Evolutionary conservation across 2,113 vertebrate genomes (phyloP), one percentile per base, ranked within the genome.

Genomic region (Chrysochloris asiatica): DNA sequence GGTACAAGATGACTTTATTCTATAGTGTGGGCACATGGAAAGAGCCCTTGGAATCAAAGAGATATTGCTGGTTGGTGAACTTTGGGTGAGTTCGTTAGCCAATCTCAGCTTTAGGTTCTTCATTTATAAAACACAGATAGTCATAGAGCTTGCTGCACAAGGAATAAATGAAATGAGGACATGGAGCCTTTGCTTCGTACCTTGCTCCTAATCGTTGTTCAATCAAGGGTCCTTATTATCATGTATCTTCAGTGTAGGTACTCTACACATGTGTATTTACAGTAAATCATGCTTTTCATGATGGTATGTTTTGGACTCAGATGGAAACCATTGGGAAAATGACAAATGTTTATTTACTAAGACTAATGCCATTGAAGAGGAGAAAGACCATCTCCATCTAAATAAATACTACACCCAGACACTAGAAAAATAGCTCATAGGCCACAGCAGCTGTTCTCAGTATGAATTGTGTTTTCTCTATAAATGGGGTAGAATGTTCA

Each of bases 311-410:
- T 79, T 65, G 22, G 56, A 90, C 28, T 93, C 85, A 90, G 33
- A 73, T 56, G 61, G 89, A 88, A 95, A 95, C 75, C 24, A 54
- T 43, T 78, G 47, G 52, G 73, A 67, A 13, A 69, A 52, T 67
- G 86, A 91, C 38, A 65, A 63, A 83, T 87, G 48, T 90, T 82
- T 90, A 80, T 81, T 94, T 76, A 89, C 77, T 73, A 30, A 93
- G 36, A 92, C 81, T 76, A 76, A 89, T 88, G 75, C 85, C 78
- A 87, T 10, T 2, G 2, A 86, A 76, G 76, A 80, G 73, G 36
- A 89, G 75, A 83, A 30, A 90, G 30, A 79, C 54, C 63, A 11
- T 45, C 43, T 83, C 38, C 87, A 43, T 43, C 73, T 72, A 54
- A 93, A 71, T 26, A 89, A 89, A 36, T 22, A 79, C 56, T n/a